A percentile compares a stretch with the other conserved stretches of the same genome.
Conservation (phyloP, 2,888 invertebrate species). For the Thysanoteuthis rhombus region DNA sequence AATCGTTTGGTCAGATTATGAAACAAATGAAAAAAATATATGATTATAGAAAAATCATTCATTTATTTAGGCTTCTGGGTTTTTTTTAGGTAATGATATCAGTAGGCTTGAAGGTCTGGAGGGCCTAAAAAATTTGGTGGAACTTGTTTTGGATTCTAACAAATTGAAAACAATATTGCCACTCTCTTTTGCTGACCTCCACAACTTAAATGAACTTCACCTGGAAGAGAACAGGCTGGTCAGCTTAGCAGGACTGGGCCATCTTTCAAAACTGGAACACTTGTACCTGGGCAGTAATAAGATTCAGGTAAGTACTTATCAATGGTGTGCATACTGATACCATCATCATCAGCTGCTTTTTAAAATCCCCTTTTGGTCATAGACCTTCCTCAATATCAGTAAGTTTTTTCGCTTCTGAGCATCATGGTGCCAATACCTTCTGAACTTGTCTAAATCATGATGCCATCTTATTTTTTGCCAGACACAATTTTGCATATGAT, state of each 20-base stretch:
- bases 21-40: too few relatives aligned
- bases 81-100: conserved; percentile 65
- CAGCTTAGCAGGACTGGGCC: conserved; percentile 59
- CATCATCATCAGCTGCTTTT: too few relatives aligned
- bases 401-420: too few relatives aligned
- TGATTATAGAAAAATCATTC: neutral
- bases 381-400: too few relatives aligned
- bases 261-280: conserved; percentile 63
- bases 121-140: conserved; percentile 62
- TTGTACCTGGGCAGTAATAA: conserved; percentile 67
- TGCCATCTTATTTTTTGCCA: too few relatives aligned
- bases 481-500: too few relatives aligned
- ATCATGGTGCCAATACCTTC: too few relatives aligned
- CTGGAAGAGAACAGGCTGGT: conserved; percentile 67
- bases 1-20: too few relatives aligned
- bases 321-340: too few relatives aligned
- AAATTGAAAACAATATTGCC: conserved; percentile 65
- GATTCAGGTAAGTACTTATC: conserved; percentile 54
- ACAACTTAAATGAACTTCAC: conserved; percentile 67
- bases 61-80: neutral
- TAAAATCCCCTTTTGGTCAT: too few relatives aligned
- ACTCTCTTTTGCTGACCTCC: conserved; percentile 63
- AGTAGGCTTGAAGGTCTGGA: conserved; percentile 65
- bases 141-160: conserved; percentile 67
- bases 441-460: too few relatives aligned